These are phyloP conservation scores for Corythornis vintsioides DNA, from an alignment of 2,113 vertebrate genomes.

Conservation along the genomic window DNA sequence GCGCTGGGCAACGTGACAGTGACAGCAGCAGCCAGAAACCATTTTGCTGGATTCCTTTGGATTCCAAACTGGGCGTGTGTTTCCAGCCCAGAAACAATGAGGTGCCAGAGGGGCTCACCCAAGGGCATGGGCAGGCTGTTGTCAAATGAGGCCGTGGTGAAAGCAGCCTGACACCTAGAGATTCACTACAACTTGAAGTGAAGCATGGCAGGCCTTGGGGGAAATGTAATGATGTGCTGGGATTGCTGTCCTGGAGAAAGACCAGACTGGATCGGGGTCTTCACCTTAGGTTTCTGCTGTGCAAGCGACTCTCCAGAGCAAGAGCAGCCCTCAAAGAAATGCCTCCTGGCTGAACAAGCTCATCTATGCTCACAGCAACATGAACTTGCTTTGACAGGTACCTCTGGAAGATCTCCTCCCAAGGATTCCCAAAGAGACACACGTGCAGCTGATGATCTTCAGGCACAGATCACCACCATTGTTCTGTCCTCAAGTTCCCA, in stretches of 20 bases:
- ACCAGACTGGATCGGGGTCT: background rate
- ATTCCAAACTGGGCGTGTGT: rapidly evolving
- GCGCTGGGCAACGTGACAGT: background rate
- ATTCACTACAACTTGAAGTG: background rate
- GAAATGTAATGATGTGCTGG: background rate
- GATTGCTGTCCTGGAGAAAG: background rate
- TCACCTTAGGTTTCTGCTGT: background rate
- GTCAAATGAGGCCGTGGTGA: background rate
- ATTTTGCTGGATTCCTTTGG: background rate
- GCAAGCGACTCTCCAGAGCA: background rate
- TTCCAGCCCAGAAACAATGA: rapidly evolving
- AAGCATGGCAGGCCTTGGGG: background rate
- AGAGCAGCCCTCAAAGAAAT: background rate
- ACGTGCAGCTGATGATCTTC: background rate
- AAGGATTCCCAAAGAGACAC: background rate
- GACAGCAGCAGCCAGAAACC: background rate
- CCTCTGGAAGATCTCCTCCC: background rate
- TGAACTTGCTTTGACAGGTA: background rate
- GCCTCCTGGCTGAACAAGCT: background rate
- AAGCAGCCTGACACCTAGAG: background rate
- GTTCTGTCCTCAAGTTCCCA: background rate
- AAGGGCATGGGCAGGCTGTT: background rate
- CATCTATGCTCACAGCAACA: background rate
- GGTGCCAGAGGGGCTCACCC: background rate
- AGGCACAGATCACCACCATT: background rate